Evolutionary conservation across 2,888 invertebrate genomes (phyloP), one percentile per base, ranked within the genome.

Genomic region (Ephialtes manifestator): DNA sequence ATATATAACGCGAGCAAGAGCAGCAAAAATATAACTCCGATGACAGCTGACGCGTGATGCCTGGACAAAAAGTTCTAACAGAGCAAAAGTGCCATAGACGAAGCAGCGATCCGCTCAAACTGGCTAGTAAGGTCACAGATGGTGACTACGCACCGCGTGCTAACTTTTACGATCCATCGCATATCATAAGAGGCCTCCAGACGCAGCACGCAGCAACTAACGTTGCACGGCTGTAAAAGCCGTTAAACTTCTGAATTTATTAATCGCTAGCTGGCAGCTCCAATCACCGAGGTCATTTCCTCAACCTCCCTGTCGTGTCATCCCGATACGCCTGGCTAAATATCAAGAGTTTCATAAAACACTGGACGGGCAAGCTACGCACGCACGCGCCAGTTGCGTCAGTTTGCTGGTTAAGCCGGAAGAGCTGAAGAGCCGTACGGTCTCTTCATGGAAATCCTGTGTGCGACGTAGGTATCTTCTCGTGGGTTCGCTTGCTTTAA

Each of bases 11-110:
- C 28, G 53, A 28, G 10, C 24, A 55, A 55, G 68, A 24, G n/a
- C 24, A 20, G 68, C 78, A 13, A 68, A 80, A 86, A 81, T 87
- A 70, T 86, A 86, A 88, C 77, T 81, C 67, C 83, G 87, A 82
- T 88, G 88, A 88, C 89, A 89, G 89, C 87, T 89, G 89, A 87
- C 88, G 85, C 87, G 86, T 89, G 87, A 72, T 81, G 51, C 72
- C 11, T 51, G 68, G 20, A 82, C 72, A 81, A 75, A 81, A 72
- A 82, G 63, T 20, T 53, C 2, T 48, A 35, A 43, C 11, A 28
- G 13, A 74, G 71, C 8, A 43, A 2, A 24, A 60, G 60, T 35
- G 48, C 15, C 55, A 46, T 18, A 75, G 58, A 35, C 15, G 55
- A 20, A 68, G 20, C 58, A 67, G 35, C 18, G 39, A 68, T n/a